These are phyloP conservation scores for Eptatretus atami DNA, from an alignment of 2,797 vertebrate genomes.

Conservation along the genomic window DNA sequence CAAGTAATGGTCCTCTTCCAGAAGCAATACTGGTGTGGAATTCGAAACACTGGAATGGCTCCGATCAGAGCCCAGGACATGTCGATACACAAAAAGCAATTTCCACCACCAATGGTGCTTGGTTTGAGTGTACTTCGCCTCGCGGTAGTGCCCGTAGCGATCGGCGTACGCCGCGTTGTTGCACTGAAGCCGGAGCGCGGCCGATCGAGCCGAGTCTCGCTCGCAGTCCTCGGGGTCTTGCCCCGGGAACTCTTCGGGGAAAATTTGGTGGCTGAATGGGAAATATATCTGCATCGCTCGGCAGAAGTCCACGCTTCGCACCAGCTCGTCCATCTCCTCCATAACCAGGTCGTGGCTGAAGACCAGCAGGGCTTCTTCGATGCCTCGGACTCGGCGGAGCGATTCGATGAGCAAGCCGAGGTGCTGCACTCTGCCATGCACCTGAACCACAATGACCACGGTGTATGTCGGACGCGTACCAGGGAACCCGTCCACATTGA, in stretches of 20 bases:
- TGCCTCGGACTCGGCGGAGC: constrained; percentile 30
- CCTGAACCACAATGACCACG: constrained; percentile 44
- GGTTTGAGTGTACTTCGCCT: constrained; percentile 76
- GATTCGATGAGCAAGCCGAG: constrained; percentile 48
- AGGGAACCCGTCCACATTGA: no score
- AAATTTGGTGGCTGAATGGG: constrained; percentile 83
- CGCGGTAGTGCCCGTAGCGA: constrained; percentile 79
- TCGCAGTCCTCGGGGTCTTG: constrained; percentile 69
- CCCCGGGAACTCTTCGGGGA: constrained; percentile 71
- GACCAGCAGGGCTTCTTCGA: constrained; percentile 45
- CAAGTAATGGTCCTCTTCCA: constrained; percentile 81
- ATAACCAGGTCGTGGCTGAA: constrained; percentile 93
- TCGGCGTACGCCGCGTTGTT: constrained; percentile 82
- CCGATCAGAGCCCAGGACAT: constrained; percentile 29
- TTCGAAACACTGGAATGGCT: constrained; percentile 22
- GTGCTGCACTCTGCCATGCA: constrained; percentile 63
- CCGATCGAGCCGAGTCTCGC: constrained; percentile 41
- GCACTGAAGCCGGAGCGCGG: constrained; percentile 51
- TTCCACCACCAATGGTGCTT: constrained; percentile 99
- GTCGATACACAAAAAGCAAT: constrained; percentile 79
- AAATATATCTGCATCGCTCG: constrained; percentile 86
- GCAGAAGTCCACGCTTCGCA: constrained; percentile 51
- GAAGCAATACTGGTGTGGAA: constrained; percentile 25
- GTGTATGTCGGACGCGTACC: no score
- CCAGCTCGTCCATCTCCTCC: constrained; percentile 50